These are phyloP conservation scores for Hexactinellida sp. DNA, from an alignment of 37 sponge, comb jelly and placozoan genomes.

Conservation along the genomic window DNA sequence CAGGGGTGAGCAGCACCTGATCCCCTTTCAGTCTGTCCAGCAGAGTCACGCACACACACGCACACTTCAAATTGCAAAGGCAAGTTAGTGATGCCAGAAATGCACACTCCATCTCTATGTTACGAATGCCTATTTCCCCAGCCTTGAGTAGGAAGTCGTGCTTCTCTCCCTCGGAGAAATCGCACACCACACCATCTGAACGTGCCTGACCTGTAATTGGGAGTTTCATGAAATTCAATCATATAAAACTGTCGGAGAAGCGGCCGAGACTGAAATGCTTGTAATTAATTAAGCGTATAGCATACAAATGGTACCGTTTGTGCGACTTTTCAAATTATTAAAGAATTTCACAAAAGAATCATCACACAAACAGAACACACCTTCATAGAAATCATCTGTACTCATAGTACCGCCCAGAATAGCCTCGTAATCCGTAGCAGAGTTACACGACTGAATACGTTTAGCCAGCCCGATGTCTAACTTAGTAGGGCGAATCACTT, in stretches of 20 bases:
- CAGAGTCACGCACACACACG: conserved; percentile 85
- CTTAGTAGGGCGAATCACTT: conserved; percentile 31
- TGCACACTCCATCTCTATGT: conserved; percentile 94
- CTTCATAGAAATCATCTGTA: conserved; percentile 98
- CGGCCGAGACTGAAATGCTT: too few relatives aligned
- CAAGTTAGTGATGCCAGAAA: conserved; percentile 47
- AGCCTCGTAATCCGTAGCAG: conserved; percentile 28
- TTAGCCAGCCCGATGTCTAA: conserved; percentile 56
- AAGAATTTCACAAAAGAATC: too few relatives aligned
- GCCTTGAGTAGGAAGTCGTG: conserved; percentile 45
- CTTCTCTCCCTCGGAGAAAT: conserved; percentile 54
- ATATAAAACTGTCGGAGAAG: background rate
- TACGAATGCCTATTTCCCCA: conserved; percentile 42
- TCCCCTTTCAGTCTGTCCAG: conserved; percentile 80
- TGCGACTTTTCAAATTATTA: background rate
- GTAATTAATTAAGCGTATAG: too few relatives aligned
- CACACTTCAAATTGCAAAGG: conserved; percentile 34
- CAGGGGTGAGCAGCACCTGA: conserved; percentile 45
- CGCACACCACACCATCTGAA: conserved; percentile 82
- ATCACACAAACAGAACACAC: conserved; percentile 16
- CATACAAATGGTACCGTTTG: too few relatives aligned
- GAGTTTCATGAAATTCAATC: too few relatives aligned
- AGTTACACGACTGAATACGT: conserved; percentile 35
- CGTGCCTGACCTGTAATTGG: conserved; percentile 92
- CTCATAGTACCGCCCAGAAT: conserved; percentile 70